These are phyloP conservation scores for Deroptyus accipitrinus DNA, from an alignment of 2,113 vertebrate species.

Conservation along the genomic window DNA sequence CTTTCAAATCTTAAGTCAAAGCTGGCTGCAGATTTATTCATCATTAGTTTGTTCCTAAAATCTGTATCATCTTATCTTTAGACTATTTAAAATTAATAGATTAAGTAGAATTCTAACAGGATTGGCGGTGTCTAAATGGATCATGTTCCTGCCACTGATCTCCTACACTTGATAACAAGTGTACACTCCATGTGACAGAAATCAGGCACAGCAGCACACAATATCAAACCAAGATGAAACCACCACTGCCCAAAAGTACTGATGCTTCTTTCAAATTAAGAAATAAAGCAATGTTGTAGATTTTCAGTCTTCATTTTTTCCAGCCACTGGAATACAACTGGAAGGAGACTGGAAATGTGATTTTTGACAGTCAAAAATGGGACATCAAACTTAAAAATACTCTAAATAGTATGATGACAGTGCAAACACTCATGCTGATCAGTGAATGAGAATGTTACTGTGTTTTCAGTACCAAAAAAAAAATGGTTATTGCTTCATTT, in stretches of 20 bases:
- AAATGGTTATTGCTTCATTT: neutral
- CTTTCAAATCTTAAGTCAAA: neutral
- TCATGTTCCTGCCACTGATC: neutral
- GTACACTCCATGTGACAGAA: neutral
- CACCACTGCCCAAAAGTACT: neutral
- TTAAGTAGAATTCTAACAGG: neutral
- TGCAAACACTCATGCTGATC: neutral
- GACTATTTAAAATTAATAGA: neutral
- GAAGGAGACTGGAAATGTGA: neutral
- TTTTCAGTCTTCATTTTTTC: neutral
- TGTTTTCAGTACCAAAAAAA: neutral
- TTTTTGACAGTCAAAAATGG: neutral
- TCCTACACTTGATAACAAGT: neutral
- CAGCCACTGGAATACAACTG: neutral
- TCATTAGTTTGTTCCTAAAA: neutral
- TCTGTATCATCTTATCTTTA: neutral
- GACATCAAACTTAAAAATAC: neutral
- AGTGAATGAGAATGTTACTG: neutral
- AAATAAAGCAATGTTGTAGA: neutral
- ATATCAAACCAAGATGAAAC: neutral
- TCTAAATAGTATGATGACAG: neutral
- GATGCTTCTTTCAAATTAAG: neutral
- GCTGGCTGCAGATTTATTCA: neutral
- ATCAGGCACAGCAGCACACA: neutral
- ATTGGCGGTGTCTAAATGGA: neutral